Base-by-base conservation (phyloP, 2,888 invertebrate species). In the Acleris cristana region DNA sequence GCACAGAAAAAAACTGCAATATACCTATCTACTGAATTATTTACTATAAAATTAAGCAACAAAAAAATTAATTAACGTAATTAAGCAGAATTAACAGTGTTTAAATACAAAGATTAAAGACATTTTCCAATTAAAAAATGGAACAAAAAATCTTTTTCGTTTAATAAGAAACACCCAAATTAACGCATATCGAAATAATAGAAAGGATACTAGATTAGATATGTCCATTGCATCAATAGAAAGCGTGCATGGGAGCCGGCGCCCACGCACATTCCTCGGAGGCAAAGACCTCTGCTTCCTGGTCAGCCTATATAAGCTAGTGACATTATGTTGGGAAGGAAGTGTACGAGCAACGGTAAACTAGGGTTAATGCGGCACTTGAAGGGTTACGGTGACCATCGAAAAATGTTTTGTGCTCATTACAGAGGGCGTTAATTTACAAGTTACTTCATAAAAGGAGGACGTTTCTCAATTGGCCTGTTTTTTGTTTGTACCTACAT, bases 231-330 rank as follows among this genome's bases (percentile, higher is more conserved):
- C 89, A 91, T 91, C 90, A 90, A 92, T 90, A 91, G 90, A 89
- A 88, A 90, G 90, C 82, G 84, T 79, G 86, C 83, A 85, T 86
- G 86, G 83, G 85, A 87, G 84, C 74, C 51, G 51, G 82, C 84
- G 82, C 84, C 84, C 81, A 83, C 80, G 80, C 82, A 79, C 89
- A 92, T 91, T 90, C 92, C 90, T 72, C 76, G 86, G 90, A 88
- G 91, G 90, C 89, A 91, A 92, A 91, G 90, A 91, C 92, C 87
- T 76, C 87, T 79, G 84, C 85, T 90, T 91, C 90, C 91, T 90
- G 88, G 87, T 89, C 86, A 83, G 51, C 51, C 65, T 80, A 83
- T 76, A 74, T 65, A 60, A 51, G 48, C 64, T 49, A 63, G 44
- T 51, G 55, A 58, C 23, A 19, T 44, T 53, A 51, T 64, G 18